Percentiles rank a stretch among this genome's conserved stretches.
These are phyloP conservation scores for Temnothorax longispinosus DNA, from an alignment of 1,140 invertebrate genomes.

Conservation along the genomic window DNA sequence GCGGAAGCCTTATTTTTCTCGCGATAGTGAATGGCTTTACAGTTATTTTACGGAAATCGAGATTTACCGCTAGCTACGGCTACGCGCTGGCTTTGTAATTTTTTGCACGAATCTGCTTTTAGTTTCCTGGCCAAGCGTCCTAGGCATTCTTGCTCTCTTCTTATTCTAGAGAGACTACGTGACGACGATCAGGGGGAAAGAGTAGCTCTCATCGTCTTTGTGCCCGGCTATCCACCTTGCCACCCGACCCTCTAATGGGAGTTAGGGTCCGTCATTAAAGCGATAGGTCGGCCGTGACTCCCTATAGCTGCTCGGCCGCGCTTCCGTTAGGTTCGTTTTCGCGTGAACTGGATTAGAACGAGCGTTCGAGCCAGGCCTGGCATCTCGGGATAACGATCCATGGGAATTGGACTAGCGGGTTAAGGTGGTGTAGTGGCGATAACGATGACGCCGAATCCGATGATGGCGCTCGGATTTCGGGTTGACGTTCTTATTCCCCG, in stretches of 20 bases:
- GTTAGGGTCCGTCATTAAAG: constrained; percentile 75
- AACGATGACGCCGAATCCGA: background rate
- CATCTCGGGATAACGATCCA: constrained; percentile 63
- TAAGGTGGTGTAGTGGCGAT: constrained; percentile 26
- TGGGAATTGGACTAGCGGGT: constrained; percentile 76
- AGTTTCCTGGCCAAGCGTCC: background rate
- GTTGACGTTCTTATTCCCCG: background rate
- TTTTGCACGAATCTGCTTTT: constrained; percentile 13
- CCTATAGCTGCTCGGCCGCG: constrained; percentile 71
- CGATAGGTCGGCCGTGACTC: constrained; percentile 81
- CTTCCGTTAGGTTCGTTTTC: constrained; percentile 83
- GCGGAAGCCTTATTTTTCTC: constrained; percentile 20
- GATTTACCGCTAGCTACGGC: constrained; percentile 48
- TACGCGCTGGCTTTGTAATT: background rate
- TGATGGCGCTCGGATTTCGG: constrained; percentile 7
- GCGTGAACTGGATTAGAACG: constrained; percentile 83
- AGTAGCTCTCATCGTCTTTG: constrained; percentile 31
- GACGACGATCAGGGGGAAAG: constrained; percentile 8
- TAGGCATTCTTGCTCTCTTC: background rate
- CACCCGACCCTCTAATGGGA: constrained; percentile 46
- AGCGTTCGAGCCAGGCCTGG: constrained; percentile 66
- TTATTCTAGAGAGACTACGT: constrained; percentile 16
- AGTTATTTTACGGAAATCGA: constrained; percentile 62
- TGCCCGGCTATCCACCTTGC: constrained; percentile 64
- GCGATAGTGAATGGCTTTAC: constrained; percentile 27